These are phyloP conservation scores for Dasysyrphus albostriatus DNA, from an alignment of 2,888 invertebrate species.

Conservation along the genomic window DNA sequence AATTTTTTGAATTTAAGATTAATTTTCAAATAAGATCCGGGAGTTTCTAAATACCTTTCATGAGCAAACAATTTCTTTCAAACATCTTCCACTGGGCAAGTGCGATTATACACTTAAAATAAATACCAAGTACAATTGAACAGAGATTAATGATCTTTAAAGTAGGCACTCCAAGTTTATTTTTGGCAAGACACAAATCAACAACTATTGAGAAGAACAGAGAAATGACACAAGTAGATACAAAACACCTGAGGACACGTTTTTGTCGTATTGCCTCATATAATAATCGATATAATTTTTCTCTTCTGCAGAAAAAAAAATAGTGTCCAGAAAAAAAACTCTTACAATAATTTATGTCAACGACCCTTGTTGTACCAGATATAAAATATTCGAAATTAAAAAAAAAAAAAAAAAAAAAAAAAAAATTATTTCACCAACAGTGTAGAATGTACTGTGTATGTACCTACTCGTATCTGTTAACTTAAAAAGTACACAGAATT, in stretches of 20 bases:
- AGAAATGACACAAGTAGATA: background rate
- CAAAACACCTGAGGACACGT: slow-evolving; percentile 47
- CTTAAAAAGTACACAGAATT: slow-evolving; percentile 56
- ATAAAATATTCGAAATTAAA: slow-evolving; percentile 27
- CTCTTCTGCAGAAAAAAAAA: slow-evolving; percentile 45
- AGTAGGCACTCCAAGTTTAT: slow-evolving; percentile 20
- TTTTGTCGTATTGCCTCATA: slow-evolving; percentile 9
- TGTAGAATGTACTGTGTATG: background rate
- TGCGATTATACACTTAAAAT: background rate
- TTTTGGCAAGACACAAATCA: slow-evolving; percentile 27
- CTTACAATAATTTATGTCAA: slow-evolving; percentile 67
- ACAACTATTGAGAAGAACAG: slow-evolving; percentile 22
- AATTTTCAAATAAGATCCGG: background rate
- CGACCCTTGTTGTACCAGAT: slow-evolving; percentile 63
- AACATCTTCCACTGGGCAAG: background rate
- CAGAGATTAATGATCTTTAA: slow-evolving; percentile 35
- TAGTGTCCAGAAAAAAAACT: slow-evolving; percentile 10
- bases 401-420: slow-evolving; percentile 25
- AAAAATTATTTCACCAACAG: slow-evolving; percentile 33
- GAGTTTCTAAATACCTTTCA: background rate
- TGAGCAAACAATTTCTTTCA: background rate
- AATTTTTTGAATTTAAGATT: background rate
- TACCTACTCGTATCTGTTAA: slow-evolving; percentile 47
- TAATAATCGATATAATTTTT: slow-evolving; percentile 34
- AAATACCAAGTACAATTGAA: slow-evolving; percentile 31